phyloP scores from a whole-genome alignment of 2,113 vertebrate species.

The Tretioscincus oriximinensis region DNA sequence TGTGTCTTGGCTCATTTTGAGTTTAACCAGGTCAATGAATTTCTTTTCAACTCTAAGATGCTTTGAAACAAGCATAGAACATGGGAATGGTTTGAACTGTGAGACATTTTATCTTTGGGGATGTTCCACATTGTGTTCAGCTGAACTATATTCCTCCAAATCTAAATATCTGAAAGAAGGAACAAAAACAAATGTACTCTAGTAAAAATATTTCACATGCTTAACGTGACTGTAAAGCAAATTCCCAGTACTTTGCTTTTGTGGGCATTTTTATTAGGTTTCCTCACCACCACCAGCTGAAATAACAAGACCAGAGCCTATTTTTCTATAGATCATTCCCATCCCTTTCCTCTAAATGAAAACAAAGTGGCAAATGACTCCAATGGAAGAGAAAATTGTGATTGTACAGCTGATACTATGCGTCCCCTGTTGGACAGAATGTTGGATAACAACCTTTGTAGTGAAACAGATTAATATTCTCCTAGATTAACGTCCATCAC shows the following conservation, averaged over 20 bases:
- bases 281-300: conserved; percentile 56
- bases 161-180: conserved; percentile 21
- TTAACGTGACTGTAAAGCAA: conserved; percentile 39
- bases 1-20: neutral
- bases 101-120: conserved; percentile 16
- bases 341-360: conserved; percentile 22
- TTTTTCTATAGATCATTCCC: conserved; percentile 44
- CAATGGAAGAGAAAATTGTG: neutral
- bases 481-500: neutral
- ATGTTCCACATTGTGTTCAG: neutral
- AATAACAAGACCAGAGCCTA: conserved; percentile 47
- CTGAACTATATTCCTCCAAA: conserved; percentile 12
- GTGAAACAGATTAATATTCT: neutral
- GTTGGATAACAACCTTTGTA: neutral
- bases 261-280: conserved; percentile 35
- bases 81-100: neutral
- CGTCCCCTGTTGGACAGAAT: conserved; percentile 38
- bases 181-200: conserved; percentile 51
- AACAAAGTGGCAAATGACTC: conserved; percentile 43
- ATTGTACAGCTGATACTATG: neutral
- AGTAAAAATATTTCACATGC: conserved; percentile 60
- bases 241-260: conserved; percentile 46
- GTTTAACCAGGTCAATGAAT: conserved; percentile 4
- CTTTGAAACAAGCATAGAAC: conserved; percentile 3
- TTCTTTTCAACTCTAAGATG: neutral